phyloP scores from a whole-genome alignment of 2,797 vertebrate species.

The Bucorvus abyssinicus region DNA sequence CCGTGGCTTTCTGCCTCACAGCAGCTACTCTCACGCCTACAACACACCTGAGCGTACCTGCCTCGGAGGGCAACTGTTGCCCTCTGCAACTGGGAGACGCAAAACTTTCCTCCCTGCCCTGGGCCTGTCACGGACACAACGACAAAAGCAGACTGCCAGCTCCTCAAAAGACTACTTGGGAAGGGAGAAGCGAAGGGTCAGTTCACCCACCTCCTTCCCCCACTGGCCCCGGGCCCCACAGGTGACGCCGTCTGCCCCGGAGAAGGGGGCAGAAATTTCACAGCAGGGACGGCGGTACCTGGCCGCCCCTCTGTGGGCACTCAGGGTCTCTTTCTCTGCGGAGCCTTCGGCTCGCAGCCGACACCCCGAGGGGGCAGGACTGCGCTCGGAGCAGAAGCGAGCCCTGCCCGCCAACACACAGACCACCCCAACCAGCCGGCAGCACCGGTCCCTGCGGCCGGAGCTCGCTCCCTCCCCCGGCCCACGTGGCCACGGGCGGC shows the following conservation, averaged over 20 bases:
- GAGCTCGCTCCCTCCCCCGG: neutral
- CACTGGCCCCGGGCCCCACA: neutral
- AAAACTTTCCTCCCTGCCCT: neutral
- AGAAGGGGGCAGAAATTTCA: neutral
- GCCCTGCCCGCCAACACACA: no score
- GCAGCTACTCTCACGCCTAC: neutral
- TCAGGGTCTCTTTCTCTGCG: accelerated
- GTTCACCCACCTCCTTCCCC: no score
- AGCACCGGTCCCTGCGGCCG: neutral
- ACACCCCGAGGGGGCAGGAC: neutral
- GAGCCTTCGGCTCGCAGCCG: neutral
- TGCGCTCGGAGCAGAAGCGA: accelerated
- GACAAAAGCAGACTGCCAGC: accelerated
- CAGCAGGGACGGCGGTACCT: neutral
- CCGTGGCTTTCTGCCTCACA: neutral
- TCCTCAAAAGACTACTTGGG: neutral
- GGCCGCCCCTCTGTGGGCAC: neutral
- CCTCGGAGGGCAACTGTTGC: neutral
- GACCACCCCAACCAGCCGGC: neutral
- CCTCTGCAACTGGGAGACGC: accelerated
- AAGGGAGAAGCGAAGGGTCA: neutral
- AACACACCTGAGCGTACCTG: accelerated
- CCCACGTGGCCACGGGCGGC: neutral
- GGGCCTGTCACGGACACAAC: no score
- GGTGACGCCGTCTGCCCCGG: no score